A percentile compares a stretch with the other conserved stretches of the same genome.
These are phyloP conservation scores for Sebastes hubbsi DNA, from an alignment of 2,797 vertebrate genomes.

Conservation along the genomic window DNA sequence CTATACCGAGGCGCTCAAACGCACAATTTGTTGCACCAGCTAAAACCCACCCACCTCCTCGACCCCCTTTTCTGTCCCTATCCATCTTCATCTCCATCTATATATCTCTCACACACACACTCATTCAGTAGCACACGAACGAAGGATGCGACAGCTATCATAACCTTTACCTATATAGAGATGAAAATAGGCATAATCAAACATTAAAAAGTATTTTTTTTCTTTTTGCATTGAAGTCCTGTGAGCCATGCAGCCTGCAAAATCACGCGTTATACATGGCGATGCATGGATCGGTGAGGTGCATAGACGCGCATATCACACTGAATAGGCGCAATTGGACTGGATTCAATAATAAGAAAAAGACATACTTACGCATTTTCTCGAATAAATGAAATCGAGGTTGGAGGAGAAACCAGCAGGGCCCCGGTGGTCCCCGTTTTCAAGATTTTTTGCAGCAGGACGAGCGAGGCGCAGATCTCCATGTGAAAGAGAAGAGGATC, in stretches of 20 bases:
- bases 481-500: constrained; percentile 62
- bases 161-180: constrained; percentile 9
- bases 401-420: constrained; percentile 58
- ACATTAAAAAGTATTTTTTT: constrained; percentile 31
- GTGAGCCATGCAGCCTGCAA: neutral
- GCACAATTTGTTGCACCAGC: constrained; percentile 74
- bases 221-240: constrained; percentile 21
- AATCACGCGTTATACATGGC: constrained; percentile 30
- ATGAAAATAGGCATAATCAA: neutral
- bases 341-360: neutral
- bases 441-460: constrained; percentile 52
- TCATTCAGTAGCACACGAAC: neutral
- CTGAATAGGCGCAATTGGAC: neutral
- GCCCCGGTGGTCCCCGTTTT: constrained; percentile 70
- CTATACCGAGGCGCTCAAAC: constrained; percentile 59
- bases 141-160: constrained; percentile 56
- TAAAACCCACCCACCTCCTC: constrained; percentile 17
- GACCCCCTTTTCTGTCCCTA: constrained; percentile 16
- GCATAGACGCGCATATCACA: neutral
- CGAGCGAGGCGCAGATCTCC: constrained; percentile 72
- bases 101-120: neutral
- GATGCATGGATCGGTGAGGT: constrained; percentile 11
- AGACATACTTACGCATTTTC: constrained; percentile 77
- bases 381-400: constrained; percentile 67
- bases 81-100: constrained; percentile 27